A percentile compares a stretch with the other conserved stretches of the same genome.
Conservation (phyloP, 2,797 vertebrate species). For the Echiichthys vipera region DNA sequence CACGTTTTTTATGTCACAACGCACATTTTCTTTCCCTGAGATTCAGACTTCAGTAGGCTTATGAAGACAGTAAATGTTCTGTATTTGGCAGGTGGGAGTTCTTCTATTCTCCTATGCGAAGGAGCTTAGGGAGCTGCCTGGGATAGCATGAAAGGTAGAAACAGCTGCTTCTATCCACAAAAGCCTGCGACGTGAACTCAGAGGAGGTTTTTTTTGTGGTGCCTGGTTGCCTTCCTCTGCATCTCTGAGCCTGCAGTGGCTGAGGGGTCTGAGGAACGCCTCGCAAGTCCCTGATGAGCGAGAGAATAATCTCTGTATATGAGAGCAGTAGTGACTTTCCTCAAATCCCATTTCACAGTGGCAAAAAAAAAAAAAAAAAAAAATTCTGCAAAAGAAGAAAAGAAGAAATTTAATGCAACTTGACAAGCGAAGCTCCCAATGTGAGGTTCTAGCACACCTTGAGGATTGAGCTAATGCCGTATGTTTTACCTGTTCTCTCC, state of each 20-base stretch:
- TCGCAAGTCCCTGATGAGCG: slow-evolving; percentile 68
- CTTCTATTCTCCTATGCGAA: slow-evolving; percentile 56
- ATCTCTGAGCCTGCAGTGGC: slow-evolving; percentile 33
- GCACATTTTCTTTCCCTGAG: slow-evolving; percentile 38
- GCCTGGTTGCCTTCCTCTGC: slow-evolving; percentile 56
- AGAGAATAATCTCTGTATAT: slow-evolving; percentile 69
- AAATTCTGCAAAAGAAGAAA: slow-evolving; percentile 52
- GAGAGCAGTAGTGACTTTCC: slow-evolving; percentile 63
- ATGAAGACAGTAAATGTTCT: slow-evolving; percentile 60
- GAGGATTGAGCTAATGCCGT: slow-evolving; percentile 45
- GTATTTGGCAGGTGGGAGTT: slow-evolving; percentile 39
- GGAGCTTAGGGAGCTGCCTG: slow-evolving; percentile 66
- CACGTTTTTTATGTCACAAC: slow-evolving; percentile 18
- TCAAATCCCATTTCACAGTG: slow-evolving; percentile 74
- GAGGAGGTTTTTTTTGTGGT: slow-evolving; percentile 23
- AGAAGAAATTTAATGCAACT: slow-evolving; percentile 59
- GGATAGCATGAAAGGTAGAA: slow-evolving; percentile 72
- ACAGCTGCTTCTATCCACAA: slow-evolving; percentile 75
- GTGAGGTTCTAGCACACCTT: slow-evolving; percentile 51
- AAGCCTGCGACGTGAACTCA: slow-evolving; percentile 60
- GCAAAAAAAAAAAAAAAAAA: slow-evolving; percentile 21
- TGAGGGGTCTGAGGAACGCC: slow-evolving; percentile 68
- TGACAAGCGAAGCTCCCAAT: slow-evolving; percentile 55
- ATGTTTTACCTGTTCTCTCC: slow-evolving; percentile 51
- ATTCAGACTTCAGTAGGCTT: slow-evolving; percentile 46